These are phyloP conservation scores for Rhinichthys klamathensis DNA, from an alignment of 2,113 vertebrate species.

Conservation along the genomic window DNA sequence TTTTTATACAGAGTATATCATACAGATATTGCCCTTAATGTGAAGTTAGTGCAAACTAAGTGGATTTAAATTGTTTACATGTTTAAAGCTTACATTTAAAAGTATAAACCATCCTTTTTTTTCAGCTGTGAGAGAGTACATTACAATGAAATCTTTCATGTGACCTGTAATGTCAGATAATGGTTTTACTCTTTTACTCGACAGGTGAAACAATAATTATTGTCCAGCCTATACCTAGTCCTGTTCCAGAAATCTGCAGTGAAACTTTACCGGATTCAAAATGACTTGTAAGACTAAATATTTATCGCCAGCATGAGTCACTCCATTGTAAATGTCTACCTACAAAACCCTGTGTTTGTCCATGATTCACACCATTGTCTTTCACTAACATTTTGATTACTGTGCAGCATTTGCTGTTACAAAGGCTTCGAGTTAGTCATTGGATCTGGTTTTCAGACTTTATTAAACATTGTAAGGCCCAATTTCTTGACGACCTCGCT, in stretches of 20 bases:
- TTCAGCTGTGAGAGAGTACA: background rate
- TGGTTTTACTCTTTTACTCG: conserved; percentile 55
- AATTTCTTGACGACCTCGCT: background rate
- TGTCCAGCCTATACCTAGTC: conserved; percentile 71
- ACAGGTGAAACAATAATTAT: conserved; percentile 77
- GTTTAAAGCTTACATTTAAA: background rate
- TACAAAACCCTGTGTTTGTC: conserved; percentile 8
- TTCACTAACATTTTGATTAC: background rate
- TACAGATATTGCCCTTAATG: background rate
- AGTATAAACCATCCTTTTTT: background rate
- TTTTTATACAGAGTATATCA: background rate
- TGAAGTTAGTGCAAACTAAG: background rate
- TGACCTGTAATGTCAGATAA: background rate
- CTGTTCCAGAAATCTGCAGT: conserved; percentile 66
- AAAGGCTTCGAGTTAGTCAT: background rate
- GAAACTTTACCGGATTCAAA: conserved; percentile 72
- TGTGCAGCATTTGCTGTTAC: background rate
- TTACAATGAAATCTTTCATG: background rate
- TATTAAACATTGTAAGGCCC: background rate
- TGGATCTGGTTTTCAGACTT: background rate
- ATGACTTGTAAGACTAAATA: conserved; percentile 75
- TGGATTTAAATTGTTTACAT: background rate
- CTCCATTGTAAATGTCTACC: background rate
- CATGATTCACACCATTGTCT: conserved; percentile 1
- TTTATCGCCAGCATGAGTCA: conserved; percentile 20